Conservation (phyloP, 2,113 vertebrate species). For the Zosterops lateralis region DNA sequence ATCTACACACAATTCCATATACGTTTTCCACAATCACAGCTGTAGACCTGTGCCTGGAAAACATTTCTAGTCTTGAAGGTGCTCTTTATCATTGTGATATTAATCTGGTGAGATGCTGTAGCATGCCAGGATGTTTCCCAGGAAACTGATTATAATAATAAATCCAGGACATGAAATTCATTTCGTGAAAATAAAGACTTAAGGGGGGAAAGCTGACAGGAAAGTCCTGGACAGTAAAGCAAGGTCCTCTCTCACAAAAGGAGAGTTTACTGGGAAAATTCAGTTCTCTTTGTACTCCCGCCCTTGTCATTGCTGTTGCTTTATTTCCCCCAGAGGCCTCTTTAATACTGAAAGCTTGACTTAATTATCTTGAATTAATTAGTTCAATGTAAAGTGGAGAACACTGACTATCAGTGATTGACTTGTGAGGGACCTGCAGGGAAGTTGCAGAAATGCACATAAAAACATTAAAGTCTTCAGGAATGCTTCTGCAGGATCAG, state of each 20-base stretch:
- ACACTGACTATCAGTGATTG: background rate
- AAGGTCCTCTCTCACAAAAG: background rate
- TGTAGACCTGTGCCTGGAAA: background rate
- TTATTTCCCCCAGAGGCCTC: slow-evolving; percentile 5
- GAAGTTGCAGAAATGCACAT: background rate
- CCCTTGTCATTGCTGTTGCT: background rate
- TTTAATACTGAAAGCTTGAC: background rate
- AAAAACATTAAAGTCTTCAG: background rate
- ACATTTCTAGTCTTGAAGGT: background rate
- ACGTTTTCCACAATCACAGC: background rate
- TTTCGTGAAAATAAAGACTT: background rate
- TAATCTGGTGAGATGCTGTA: background rate
- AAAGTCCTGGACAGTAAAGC: background rate
- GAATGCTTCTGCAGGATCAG: background rate
- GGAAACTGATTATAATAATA: background rate
- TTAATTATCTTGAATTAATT: slow-evolving; percentile 37
- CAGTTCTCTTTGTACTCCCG: background rate
- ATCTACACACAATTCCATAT: background rate
- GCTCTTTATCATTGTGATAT: background rate
- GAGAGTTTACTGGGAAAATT: background rate
- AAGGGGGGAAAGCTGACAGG: background rate
- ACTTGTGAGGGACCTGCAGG: background rate
- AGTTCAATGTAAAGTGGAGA: background rate
- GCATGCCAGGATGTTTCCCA: background rate
- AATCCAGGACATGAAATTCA: background rate